Conservation (phyloP, 2,797 vertebrate genomes). For the Enoplosus armatus region DNA sequence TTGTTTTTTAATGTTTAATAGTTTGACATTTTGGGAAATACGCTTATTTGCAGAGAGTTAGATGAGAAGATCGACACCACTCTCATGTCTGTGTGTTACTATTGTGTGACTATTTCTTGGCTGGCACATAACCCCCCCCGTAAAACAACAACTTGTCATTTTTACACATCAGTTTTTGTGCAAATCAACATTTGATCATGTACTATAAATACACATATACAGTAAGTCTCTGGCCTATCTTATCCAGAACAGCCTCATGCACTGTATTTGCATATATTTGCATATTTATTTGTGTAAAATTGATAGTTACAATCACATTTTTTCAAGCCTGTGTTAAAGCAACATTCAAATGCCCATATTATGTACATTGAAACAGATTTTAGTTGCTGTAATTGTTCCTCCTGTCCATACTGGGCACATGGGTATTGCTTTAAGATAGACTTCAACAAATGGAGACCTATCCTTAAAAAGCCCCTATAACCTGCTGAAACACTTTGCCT, state of each 20-base stretch:
- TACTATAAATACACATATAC: neutral
- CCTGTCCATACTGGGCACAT: neutral
- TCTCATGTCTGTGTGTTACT: neutral
- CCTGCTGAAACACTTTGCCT: neutral
- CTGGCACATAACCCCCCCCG: too few relatives aligned
- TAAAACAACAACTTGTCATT: neutral
- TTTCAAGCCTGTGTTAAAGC: neutral
- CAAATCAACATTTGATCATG: neutral
- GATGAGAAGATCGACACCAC: neutral
- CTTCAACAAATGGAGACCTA: neutral
- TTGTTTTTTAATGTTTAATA: neutral
- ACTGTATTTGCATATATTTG: neutral
- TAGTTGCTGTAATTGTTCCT: neutral
- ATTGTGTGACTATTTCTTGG: neutral
- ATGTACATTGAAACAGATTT: neutral
- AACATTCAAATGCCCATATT: neutral
- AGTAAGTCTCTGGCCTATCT: neutral
- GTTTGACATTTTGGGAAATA: neutral
- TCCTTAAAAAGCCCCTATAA: neutral
- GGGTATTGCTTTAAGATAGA: neutral
- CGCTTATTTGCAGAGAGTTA: neutral
- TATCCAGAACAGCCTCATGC: neutral
- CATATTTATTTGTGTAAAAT: too few relatives aligned
- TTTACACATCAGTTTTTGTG: neutral
- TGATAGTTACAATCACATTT: too few relatives aligned